Evolutionary conservation across 2,797 vertebrate genomes (phyloP), one percentile per base, ranked within the genome.

Genomic region (Chiroxiphia lanceolata): DNA sequence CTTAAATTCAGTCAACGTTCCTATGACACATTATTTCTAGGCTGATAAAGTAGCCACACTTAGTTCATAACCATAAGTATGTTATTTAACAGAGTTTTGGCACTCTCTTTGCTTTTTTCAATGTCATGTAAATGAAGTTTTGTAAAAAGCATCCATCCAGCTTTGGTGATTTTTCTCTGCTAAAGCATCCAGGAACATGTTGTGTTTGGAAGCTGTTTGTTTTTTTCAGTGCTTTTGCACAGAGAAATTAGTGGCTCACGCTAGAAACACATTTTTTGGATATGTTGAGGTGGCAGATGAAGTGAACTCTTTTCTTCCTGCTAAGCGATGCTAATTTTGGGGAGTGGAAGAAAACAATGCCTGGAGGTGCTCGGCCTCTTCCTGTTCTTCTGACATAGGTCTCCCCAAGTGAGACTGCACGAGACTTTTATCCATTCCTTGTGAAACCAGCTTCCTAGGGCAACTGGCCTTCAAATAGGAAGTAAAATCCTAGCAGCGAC

Each of bases 271-370:
- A 19, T 63, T 40, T 54, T 13, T 29, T 83, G 1, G 6, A 19
- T 86, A 22, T 22, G 3, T 33, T 67, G 27, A 7, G 74, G n/a
- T 13, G 22, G 31, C 13, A 92, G 13, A 38, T 68, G 22, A 85
- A 90, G 8, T 6, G 7, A 90, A 22, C 27, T 26, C 3, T 87
- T 87, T 70, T 3, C 29, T 47, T 78, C 9, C 65, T 50, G 17
- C 10, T n/a, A 76, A 57, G 1, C 0, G 0, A 48, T 29, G 33
- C 0, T 77, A 18, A 27, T 29, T 78, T 70, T 63, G 34, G 8
- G 29, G 21, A 36, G 11, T 31, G 63, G 53, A 69, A 88, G 36
- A 17, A 47, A 90, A 47, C 14, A 45, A 12, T 0, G 1, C 29
- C 50, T 42, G 38, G 25, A 54, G 67, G 40, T 44, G 8, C 7